Percentiles rank a stretch among this genome's conserved stretches.
These are phyloP conservation scores for Melanogrammus aeglefinus DNA, from an alignment of 2,797 vertebrate genomes.

Conservation along the genomic window DNA sequence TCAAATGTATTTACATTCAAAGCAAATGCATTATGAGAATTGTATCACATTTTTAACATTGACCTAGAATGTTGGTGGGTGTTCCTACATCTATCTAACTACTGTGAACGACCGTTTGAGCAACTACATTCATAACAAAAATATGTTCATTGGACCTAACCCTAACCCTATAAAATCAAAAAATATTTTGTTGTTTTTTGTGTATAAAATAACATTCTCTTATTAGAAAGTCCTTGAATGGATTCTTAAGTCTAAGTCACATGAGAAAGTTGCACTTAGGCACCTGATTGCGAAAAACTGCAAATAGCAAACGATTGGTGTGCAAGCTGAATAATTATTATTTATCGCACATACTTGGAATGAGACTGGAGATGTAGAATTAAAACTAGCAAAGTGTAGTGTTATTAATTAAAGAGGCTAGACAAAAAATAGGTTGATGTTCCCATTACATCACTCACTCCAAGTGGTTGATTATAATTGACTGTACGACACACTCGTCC, in stretches of 20 bases:
- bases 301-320: background rate
- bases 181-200: background rate
- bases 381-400: background rate
- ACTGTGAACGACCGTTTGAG: background rate
- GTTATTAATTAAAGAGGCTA: background rate
- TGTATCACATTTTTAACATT: background rate
- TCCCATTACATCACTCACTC: background rate
- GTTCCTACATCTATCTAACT: too few relatives aligned
- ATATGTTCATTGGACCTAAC: background rate
- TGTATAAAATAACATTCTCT: background rate
- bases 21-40: background rate
- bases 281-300: background rate
- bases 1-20: background rate
- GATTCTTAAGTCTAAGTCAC: background rate
- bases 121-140: background rate
- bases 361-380: background rate
- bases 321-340: background rate
- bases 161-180: background rate
- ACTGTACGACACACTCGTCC: background rate
- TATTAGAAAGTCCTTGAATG: background rate
- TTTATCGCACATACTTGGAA: background rate
- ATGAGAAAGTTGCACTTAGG: background rate
- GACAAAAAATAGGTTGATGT: background rate
- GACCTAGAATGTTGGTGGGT: background rate
- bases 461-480: slow-evolving; percentile 2